These are phyloP conservation scores for Caloenas nicobarica DNA, from an alignment of 2,113 vertebrate genomes.

Conservation along the genomic window DNA sequence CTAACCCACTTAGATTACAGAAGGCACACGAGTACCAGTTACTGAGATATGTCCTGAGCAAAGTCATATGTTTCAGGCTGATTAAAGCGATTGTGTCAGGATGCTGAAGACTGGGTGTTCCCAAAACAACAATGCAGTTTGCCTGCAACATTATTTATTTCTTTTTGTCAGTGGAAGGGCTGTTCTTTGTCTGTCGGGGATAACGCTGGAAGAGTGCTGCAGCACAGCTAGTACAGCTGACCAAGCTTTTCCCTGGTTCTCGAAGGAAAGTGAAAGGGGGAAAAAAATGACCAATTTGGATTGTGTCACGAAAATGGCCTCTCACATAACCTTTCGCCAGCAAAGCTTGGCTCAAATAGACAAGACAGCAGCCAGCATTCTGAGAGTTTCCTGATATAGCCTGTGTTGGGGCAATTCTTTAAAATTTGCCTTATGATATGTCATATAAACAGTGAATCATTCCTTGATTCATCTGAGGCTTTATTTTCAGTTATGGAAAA, in stretches of 20 bases:
- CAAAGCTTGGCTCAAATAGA: slow-evolving; percentile 26
- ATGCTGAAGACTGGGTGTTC: slow-evolving; percentile 2
- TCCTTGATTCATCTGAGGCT: background rate
- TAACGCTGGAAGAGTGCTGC: slow-evolving; percentile 5
- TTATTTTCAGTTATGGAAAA: slow-evolving; percentile 1
- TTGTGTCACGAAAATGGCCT: background rate
- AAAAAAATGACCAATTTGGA: background rate
- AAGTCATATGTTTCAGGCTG: slow-evolving; percentile 1
- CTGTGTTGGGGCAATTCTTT: background rate
- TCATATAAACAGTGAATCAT: slow-evolving; percentile 38
- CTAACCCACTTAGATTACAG: background rate
- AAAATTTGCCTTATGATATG: background rate
- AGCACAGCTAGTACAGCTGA: slow-evolving; percentile 42
- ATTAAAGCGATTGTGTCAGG: slow-evolving; percentile 20
- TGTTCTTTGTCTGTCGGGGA: background rate
- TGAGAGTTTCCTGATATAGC: background rate
- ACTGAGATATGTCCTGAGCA: background rate
- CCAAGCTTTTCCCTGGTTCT: slow-evolving; percentile 31
- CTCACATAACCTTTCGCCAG: background rate
- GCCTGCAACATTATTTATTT: background rate
- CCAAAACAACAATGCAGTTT: slow-evolving; percentile 9
- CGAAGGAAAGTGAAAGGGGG: slow-evolving; percentile 31
- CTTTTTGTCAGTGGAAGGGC: background rate
- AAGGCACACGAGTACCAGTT: background rate
- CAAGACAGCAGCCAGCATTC: slow-evolving; percentile 16